These are phyloP conservation scores for Nothocercus nigrocapillus DNA, from an alignment of 2,113 vertebrate genomes.

Conservation along the genomic window DNA sequence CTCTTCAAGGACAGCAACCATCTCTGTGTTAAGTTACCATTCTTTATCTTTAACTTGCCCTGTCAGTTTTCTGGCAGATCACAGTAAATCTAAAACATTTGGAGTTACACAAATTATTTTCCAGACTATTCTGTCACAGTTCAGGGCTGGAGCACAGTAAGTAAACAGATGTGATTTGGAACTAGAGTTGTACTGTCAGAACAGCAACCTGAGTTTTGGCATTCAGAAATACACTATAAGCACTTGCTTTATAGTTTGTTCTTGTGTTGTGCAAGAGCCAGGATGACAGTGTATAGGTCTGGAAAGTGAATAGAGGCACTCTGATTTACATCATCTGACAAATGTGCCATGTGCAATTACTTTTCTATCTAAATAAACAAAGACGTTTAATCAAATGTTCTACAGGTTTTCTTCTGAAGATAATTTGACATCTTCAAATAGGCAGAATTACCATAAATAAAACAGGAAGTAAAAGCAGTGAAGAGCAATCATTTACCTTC, in stretches of 20 bases:
- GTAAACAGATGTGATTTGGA: conserved; percentile 39
- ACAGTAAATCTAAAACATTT: conserved; percentile 58
- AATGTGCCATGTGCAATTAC: background rate
- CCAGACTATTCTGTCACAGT: conserved; percentile 29
- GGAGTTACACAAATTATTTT: conserved; percentile 46
- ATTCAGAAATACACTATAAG: background rate
- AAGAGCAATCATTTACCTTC: background rate
- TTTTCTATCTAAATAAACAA: background rate
- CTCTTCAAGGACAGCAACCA: conserved; percentile 11
- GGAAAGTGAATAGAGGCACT: background rate
- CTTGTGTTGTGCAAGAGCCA: background rate
- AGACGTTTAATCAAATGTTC: background rate
- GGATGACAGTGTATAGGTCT: fast-evolving
- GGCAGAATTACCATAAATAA: background rate
- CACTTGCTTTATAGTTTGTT: background rate
- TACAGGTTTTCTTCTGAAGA: background rate
- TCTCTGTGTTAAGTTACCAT: conserved; percentile 53
- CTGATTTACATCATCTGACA: background rate
- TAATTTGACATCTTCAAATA: background rate
- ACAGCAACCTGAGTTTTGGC: conserved; percentile 1
- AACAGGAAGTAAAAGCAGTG: background rate
- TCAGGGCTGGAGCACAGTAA: background rate
- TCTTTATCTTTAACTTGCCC: conserved; percentile 60
- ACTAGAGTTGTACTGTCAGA: background rate
- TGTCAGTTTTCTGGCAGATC: conserved; percentile 57